Conservation (phyloP, 2,113 vertebrate genomes). For the Ceuthmochares aereus region DNA sequence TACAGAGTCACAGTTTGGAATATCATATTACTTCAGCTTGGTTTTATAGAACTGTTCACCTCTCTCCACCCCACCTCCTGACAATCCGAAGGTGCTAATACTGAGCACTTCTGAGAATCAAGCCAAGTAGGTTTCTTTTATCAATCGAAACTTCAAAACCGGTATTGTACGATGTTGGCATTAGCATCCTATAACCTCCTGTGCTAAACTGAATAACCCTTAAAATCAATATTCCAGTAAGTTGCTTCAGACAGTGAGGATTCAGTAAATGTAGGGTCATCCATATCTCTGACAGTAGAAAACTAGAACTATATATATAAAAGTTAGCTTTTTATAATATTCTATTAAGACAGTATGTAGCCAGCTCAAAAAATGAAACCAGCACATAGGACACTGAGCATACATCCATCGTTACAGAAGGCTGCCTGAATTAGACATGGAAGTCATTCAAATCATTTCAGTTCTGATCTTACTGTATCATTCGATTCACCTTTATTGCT, state of each 20-base stretch:
- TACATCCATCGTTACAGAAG: background rate
- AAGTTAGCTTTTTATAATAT: background rate
- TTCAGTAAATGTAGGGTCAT: background rate
- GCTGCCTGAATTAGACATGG: background rate
- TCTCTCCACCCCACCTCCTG: background rate
- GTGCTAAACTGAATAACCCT: background rate
- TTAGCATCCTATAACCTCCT: background rate
- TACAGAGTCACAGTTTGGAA: background rate
- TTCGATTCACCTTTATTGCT: conserved; percentile 10
- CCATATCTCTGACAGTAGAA: background rate
- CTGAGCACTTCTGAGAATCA: background rate
- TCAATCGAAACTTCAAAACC: background rate
- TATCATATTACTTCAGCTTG: background rate
- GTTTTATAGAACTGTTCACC: background rate
- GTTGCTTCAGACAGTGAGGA: background rate
- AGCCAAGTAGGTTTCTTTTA: background rate
- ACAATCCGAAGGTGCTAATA: background rate
- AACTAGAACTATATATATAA: conserved; percentile 43
- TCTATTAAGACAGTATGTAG: background rate
- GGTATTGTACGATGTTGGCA: background rate
- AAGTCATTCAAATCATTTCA: background rate
- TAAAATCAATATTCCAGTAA: background rate
- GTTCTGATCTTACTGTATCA: background rate
- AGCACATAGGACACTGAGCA: background rate
- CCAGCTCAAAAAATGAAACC: background rate